A percentile compares a stretch with the other conserved stretches of the same genome.
These are phyloP conservation scores for Tangachromis dhanisi DNA, from an alignment of 2,113 vertebrate species.

Conservation along the genomic window DNA sequence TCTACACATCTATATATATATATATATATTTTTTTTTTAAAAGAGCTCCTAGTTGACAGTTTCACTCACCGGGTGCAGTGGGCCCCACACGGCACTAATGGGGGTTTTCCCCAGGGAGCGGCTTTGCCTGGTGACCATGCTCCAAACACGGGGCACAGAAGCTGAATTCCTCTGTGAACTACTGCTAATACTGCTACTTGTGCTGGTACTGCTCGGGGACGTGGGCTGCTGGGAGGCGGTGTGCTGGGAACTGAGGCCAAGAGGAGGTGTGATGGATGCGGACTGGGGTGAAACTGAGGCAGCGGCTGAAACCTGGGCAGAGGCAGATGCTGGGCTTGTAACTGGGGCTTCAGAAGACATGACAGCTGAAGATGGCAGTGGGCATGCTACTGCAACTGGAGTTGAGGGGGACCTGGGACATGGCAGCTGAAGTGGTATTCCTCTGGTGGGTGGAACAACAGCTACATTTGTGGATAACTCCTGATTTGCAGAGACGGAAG, in stretches of 20 bases:
- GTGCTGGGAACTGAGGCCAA: constrained; percentile 15
- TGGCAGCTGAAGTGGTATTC: constrained; percentile 21
- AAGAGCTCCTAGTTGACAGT: constrained; percentile 59
- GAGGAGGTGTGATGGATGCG: background rate
- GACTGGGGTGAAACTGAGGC: background rate
- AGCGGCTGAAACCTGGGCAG: background rate
- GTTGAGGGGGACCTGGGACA: constrained; percentile 11
- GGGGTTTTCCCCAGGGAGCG: constrained; percentile 35
- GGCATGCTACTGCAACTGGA: background rate
- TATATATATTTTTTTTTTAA: too few species aligned
- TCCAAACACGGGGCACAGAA: constrained; percentile 56
- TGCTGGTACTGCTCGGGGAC: background rate
- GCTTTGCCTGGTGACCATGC: constrained; percentile 51
- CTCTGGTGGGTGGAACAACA: background rate
- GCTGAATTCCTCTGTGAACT: constrained; percentile 26
- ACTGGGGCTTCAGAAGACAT: background rate
- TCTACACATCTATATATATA: background rate
- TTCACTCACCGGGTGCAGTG: constrained; percentile 61
- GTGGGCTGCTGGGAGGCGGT: constrained; percentile 13
- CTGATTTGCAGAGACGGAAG: background rate
- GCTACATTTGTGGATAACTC: background rate
- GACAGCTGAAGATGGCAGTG: background rate
- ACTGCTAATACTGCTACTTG: background rate
- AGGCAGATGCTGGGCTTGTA: background rate
- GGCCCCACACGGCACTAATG: constrained; percentile 59